Percentiles rank a stretch among this genome's conserved stretches.
Conservation (phyloP, 2,888 invertebrate genomes). For the Gonocerus acuteangulatus region DNA sequence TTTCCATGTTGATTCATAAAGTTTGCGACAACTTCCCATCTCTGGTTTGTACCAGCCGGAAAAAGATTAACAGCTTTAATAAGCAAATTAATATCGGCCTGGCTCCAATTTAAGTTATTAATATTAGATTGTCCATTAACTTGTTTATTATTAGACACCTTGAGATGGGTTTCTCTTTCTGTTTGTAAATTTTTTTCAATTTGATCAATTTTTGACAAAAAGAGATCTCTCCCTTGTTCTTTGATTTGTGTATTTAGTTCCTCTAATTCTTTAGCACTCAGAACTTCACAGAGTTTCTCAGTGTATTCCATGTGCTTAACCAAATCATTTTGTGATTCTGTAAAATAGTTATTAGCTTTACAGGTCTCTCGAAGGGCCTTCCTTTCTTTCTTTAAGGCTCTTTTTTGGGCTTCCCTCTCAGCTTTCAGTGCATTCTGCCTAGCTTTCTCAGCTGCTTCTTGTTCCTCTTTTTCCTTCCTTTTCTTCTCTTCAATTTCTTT, state of each 20-base stretch:
- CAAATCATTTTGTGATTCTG: conserved; percentile 58
- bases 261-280: conserved; percentile 64
- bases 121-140: conserved; percentile 25
- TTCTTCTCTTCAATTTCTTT: conserved; percentile 58
- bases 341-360: conserved; percentile 75
- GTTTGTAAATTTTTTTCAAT: conserved; percentile 65
- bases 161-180: conserved; percentile 56
- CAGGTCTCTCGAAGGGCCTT: conserved; percentile 71
- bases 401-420: conserved; percentile 77
- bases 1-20: conserved; percentile 85
- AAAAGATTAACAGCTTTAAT: conserved; percentile 97
- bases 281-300: conserved; percentile 80
- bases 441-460: conserved; percentile 73
- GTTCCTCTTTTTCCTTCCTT: conserved; percentile 61
- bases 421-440: conserved; percentile 73
- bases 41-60: conserved; percentile 89
- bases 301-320: conserved; percentile 82
- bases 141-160: conserved; percentile 37
- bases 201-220: conserved; percentile 58
- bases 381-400: conserved; percentile 76
- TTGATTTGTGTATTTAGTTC: conserved; percentile 64
- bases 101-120: conserved; percentile 56
- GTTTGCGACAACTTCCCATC: conserved; percentile 88
- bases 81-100: conserved; percentile 76
- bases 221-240: conserved; percentile 56